Conservation (phyloP, 2,797 vertebrate genomes). For the Masticophis lateralis region DNA sequence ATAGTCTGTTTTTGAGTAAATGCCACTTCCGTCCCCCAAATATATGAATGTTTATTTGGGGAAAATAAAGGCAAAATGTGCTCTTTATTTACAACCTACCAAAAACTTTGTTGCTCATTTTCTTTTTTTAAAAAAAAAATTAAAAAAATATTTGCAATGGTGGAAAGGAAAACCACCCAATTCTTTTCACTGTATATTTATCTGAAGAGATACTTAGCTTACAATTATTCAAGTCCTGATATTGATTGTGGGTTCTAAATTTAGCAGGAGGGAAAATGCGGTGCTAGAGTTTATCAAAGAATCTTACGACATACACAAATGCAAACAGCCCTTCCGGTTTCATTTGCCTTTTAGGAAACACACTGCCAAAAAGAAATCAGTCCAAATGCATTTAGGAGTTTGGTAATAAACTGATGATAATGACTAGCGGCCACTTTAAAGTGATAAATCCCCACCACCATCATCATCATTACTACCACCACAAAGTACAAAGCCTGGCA, state of each 20-base stretch:
- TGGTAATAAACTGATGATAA: neutral
- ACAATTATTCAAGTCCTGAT: neutral
- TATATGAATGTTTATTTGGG: neutral
- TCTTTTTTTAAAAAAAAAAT: neutral
- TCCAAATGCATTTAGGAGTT: neutral
- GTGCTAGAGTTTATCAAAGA: neutral
- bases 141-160: slow-evolving; percentile 3
- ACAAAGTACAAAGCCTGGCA: neutral
- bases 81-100: neutral
- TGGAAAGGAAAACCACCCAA: slow-evolving; percentile 10
- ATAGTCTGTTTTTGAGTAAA: neutral
- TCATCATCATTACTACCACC: neutral
- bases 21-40: neutral
- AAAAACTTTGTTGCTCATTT: neutral
- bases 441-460: neutral
- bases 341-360: neutral
- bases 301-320: slow-evolving; percentile 3
- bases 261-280: neutral
- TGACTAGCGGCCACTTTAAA: neutral
- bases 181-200: slow-evolving; percentile 17
- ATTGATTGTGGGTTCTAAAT: slow-evolving; percentile 7
- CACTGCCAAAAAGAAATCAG: neutral
- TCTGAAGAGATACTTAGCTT: slow-evolving; percentile 7
- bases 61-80: neutral
- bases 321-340: neutral